Evolutionary conservation across 2,888 invertebrate species (phyloP), one percentile per base, ranked within the genome.

Genomic region (Xylota segnis): DNA sequence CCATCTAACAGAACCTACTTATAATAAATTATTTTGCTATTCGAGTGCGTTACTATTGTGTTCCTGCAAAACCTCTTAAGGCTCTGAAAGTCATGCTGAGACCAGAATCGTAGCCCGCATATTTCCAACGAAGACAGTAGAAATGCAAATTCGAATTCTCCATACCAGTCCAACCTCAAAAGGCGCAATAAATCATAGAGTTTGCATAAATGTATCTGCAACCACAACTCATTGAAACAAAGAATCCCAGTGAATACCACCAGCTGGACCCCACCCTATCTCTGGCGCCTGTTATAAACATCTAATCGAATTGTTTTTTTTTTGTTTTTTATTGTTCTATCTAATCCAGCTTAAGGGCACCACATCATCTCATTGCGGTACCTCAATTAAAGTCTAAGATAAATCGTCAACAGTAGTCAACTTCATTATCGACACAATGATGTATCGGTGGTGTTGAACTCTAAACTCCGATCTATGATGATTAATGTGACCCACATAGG

Each of bases 361-460:
- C 58, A 71, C 10, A 45, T 27, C 16, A 37, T 34, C 58, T 23
- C 45, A 40, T 54, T 47, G 29, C 47, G 32, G 37, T 50, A 66
- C 18, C 66, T 68, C 68, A 54, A 68, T 68, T 43, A 68, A 14
- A 29, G 4, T 54, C 43, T 12, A 16, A 43, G 43, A 50, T 59
- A 37, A 59, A 72, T 50, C 72, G 59, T 27, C 37, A 59, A 59
- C 72, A 61, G 72, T 50, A 72, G 72, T 40, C 72, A 47, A 3
- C 32, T 32, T 47, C 47, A 71, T 71, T 58, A 58, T 45, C 58
- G 23, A 45, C 1, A 29, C 70, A 47, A 23, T 23, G 45, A 58
- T 32, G 5, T 34, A 14, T 34, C 32, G 43, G 2, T 18, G 43
- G 56, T 10, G 29, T n/a, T 50, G 37, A 34, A 50, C 34, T 43